Evolutionary conservation across 2,888 invertebrate species (phyloP).

Genomic region (Callosobruchus maculatus): DNA sequence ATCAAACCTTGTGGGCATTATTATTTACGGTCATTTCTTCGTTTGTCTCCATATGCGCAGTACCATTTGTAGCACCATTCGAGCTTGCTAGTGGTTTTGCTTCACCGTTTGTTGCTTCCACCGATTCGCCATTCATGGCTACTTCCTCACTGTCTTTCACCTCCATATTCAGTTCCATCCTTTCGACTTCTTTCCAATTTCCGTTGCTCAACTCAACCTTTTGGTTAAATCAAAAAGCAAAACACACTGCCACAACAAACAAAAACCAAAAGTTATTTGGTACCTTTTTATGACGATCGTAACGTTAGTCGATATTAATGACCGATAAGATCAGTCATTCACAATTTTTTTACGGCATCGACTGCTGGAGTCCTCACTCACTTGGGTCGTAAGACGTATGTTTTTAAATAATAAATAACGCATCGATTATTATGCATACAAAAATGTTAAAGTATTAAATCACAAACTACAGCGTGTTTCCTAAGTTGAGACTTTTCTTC

Average conservation of each 20-base stretch:
- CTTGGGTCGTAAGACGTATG: too few species aligned
- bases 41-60: slow-evolving; percentile 19
- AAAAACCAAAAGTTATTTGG: slow-evolving; percentile 6
- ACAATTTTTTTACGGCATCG: too few species aligned
- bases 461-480: too few species aligned
- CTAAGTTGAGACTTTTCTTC: too few species aligned
- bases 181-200: slow-evolving; percentile 46
- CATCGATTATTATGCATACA: too few species aligned
- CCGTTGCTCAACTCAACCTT: slow-evolving; percentile 45
- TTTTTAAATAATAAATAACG: too few species aligned
- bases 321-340: too few species aligned
- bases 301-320: neutral
- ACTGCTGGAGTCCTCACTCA: too few species aligned
- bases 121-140: neutral
- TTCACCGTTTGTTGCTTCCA: slow-evolving; percentile 6
- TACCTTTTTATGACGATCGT: neutral
- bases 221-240: slow-evolving; percentile 35
- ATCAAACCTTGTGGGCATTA: slow-evolving; percentile 30
- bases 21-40: slow-evolving; percentile 22
- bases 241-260: slow-evolving; percentile 20
- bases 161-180: slow-evolving; percentile 35
- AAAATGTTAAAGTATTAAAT: too few species aligned
- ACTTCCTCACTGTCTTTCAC: slow-evolving; percentile 16
- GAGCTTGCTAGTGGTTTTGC: neutral
- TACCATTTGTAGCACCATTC: slow-evolving; percentile 11